Base-by-base conservation (phyloP, 1,140 invertebrate species). In the Daktulosphaira vitifoliae region DNA sequence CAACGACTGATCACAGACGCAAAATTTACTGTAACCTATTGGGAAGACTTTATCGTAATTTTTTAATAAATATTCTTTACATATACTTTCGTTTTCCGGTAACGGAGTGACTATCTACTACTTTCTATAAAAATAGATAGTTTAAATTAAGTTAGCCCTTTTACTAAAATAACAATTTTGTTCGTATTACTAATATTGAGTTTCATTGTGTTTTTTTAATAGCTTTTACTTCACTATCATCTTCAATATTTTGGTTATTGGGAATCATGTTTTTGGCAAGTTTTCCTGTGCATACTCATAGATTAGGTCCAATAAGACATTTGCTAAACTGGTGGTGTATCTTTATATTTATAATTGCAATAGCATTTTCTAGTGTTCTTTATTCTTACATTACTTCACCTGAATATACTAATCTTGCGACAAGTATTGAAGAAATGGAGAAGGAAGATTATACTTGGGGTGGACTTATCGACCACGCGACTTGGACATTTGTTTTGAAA, bases 251-350 rank as follows among this genome's bases (percentile, higher is more conserved):
- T 38, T 54, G 39, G 23, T 48, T 66, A 22, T 23, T 66, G 13
- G 65, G 65, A 9, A 49, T 33, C 7, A 54, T 56, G 29, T 16
- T 66, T 2, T 37, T 66, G 15, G 29, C 65, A 2, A 66, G 49
- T 4, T 56, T 48, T 49, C 52, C 52, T 25, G n/a, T n/a, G n/a
- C 29, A 29, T 25, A 56, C 50, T 16, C n/a, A 49, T 13, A 20
- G 22, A 20, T 37, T 26, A 16, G 44, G 51, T 11, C 51, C 52
- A 2, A 48, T 46, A 9, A 64, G 49, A 54, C 50, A 64, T 16
- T 48, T 67, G 29, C 53, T 67, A 11, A 52, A 16, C 15, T 65
- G 56, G 26, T 67, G 66, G 66, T 44, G 66, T 15, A 18, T 65
- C 9, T 67, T 67, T 26, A 18, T 38, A 3, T 50, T 67, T 9